These are phyloP conservation scores for Abrostola tripartita DNA, from an alignment of 2,888 invertebrate genomes.

Conservation along the genomic window DNA sequence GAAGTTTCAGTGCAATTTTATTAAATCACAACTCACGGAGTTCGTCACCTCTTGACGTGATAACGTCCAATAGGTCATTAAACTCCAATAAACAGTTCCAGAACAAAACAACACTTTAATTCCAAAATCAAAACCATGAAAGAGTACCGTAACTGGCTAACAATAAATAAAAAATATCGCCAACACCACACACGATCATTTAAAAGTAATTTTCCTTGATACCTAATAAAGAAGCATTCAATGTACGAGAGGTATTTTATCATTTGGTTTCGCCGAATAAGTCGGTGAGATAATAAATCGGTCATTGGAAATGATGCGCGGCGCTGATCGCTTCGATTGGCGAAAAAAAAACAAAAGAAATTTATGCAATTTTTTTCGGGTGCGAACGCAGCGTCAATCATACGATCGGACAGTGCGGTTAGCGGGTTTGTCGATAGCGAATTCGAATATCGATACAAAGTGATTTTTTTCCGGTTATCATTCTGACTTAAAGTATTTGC, in stretches of 20 bases:
- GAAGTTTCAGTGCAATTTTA: no score
- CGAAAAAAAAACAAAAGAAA: conserved; percentile 66
- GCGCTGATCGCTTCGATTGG: conserved; percentile 55
- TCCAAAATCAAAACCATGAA: conserved; percentile 8
- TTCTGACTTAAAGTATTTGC: no score
- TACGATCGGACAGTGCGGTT: conserved; percentile 45
- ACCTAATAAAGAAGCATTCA: conserved; percentile 46
- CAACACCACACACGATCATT: conserved; percentile 40
- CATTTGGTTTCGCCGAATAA: conserved; percentile 67
- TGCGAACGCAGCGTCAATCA: conserved; percentile 75
- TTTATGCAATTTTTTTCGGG: conserved; percentile 57
- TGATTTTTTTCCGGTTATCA: background rate
- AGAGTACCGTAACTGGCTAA: conserved; percentile 31
- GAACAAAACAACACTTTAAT: background rate
- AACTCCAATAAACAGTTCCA: background rate
- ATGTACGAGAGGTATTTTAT: conserved; percentile 38
- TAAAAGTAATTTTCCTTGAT: conserved; percentile 57
- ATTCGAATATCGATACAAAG: conserved; percentile 17
- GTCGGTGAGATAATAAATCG: conserved; percentile 70
- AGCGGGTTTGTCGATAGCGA: conserved; percentile 38
- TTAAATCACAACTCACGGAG: background rate
- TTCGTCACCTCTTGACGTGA: background rate
- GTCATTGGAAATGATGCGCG: conserved; percentile 58
- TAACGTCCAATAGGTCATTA: background rate
- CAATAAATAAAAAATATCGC: conserved; percentile 46